Evolutionary conservation across 2,113 vertebrate species (phyloP), one percentile per base, ranked within the genome.

Genomic region (Entomyzon cyanotis): DNA sequence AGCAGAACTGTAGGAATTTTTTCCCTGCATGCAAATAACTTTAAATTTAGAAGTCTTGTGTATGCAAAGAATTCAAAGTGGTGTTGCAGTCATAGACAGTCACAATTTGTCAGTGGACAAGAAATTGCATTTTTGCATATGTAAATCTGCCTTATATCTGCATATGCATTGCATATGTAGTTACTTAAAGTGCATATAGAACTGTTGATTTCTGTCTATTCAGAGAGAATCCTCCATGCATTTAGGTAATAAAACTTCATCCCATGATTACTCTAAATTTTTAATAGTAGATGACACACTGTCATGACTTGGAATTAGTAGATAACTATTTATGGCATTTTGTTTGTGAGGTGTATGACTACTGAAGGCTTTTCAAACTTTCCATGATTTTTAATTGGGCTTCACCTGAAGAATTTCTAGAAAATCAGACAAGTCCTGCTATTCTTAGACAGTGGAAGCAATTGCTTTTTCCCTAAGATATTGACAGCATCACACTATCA

Each of bases 1-100:
- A 96, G 93, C 81, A 96, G 71, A 97, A 91, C 75, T 75, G 90
- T 67, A 80, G 37, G 92, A 96, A 96, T 94, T 83, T 92, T 94
- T 93, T 86, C 63, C 58, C 84, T 96, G 90, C 91, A 97, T 97
- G 88, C 73, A 97, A 96, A 96, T 92, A 96, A 90, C 76, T 96
- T 97, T 89, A 97, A 96, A 97, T 96, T 96, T 96, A 89, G 76
- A 97, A 97, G 84, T 68, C 74, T 94, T 81, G 73, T 65, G 30
- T 41, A 87, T 27, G 13, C 69, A 69, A 68, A 84, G 73, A 44
- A 44, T 81, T 83, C 67, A 67, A 95, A 93, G 47, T 9, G 8
- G 11, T 17, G 24, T n/a, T 95, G 67, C 37, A 93, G 42, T 74
- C 70, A 74, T 31, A 55, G 31, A 44, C 11, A 74, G 27, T 50